These are phyloP conservation scores for Peromyscus californicus DNA, from an alignment of 2,113 vertebrate species.

Conservation along the genomic window DNA sequence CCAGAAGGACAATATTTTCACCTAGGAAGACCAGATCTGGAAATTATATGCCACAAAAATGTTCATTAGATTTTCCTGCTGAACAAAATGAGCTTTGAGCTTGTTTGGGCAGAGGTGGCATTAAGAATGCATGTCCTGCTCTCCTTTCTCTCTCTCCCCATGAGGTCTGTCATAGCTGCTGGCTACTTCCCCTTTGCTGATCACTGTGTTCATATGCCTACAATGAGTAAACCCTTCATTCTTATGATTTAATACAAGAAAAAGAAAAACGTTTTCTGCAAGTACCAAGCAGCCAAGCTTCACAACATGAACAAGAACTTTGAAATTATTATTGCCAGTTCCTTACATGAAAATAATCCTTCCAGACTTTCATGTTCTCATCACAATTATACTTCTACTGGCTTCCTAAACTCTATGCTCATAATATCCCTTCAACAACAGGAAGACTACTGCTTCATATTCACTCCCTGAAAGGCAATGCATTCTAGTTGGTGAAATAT, in stretches of 20 bases:
- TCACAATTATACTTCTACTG: conserved; percentile 63
- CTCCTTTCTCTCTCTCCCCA: conserved; percentile 44
- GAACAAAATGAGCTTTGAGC: conserved; percentile 47
- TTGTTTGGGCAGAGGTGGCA: conserved; percentile 56
- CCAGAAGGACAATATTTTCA: conserved; percentile 48
- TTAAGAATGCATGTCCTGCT: conserved; percentile 2
- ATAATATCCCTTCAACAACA: conserved; percentile 7
- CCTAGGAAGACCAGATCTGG: conserved; percentile 45
- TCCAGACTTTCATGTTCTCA: conserved; percentile 57
- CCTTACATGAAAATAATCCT: conserved; percentile 70
- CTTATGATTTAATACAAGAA: conserved; percentile 53
- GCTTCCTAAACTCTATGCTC: conserved; percentile 57
- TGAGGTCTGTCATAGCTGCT: conserved; percentile 44
- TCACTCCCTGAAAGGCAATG: conserved; percentile 72
- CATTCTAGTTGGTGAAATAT: conserved; percentile 65
- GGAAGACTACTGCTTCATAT: conserved; percentile 62
- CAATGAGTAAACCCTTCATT: conserved; percentile 63
- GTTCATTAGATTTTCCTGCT: conserved; percentile 59
- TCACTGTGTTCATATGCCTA: conserved; percentile 56
- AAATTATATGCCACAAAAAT: conserved; percentile 48
- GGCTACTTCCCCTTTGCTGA: conserved; percentile 49
- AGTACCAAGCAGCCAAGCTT: conserved; percentile 66
- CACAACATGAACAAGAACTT: conserved; percentile 68
- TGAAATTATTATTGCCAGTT: conserved; percentile 69
- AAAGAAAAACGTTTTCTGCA: background rate